A percentile compares a stretch with the other conserved stretches of the same genome.
These are phyloP conservation scores for Heteromormyrus szaboi DNA, from an alignment of 2,797 vertebrate species.

Conservation along the genomic window DNA sequence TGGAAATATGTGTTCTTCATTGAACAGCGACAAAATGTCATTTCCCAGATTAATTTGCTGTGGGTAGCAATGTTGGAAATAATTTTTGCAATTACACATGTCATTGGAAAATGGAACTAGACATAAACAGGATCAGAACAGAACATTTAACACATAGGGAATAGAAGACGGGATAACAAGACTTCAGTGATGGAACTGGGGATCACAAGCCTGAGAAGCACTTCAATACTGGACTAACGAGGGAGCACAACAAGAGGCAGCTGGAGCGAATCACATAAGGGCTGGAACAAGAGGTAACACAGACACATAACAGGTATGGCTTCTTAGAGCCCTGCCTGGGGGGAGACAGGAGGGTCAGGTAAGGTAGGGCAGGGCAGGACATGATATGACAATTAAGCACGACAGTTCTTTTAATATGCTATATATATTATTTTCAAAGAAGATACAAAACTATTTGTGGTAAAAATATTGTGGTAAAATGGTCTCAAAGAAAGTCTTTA, in stretches of 20 bases:
- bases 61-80: neutral
- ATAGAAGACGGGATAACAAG: neutral
- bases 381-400: neutral
- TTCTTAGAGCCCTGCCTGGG: neutral
- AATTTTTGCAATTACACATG: neutral
- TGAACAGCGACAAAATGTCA: neutral
- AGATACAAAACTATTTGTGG: neutral
- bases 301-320: neutral
- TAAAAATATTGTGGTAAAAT: neutral
- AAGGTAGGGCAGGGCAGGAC: neutral
- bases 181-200: neutral
- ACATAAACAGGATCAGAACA: neutral
- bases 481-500: neutral
- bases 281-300: neutral
- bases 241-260: neutral
- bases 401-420: neutral
- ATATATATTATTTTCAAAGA: neutral
- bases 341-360: neutral
- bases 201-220: neutral
- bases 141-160: neutral
- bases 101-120: neutral
- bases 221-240: neutral
- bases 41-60: neutral
- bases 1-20: neutral
- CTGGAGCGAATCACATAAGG: neutral